These are phyloP conservation scores for Sericinus montela DNA, from an alignment of 2,888 invertebrate species.

Conservation along the genomic window DNA sequence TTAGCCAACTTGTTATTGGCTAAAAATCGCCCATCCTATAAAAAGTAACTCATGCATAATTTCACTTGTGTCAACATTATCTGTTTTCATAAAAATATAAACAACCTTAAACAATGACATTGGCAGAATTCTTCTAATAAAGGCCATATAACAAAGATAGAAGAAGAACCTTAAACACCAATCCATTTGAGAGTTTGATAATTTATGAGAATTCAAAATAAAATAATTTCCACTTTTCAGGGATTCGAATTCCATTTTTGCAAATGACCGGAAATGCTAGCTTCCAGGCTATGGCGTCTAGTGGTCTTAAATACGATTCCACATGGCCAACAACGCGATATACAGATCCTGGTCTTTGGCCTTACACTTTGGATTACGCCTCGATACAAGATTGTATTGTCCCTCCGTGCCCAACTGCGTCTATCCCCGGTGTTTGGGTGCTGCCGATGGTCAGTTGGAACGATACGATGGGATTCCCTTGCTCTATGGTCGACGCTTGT, in stretches of 20 bases:
- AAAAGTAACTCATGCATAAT: no score
- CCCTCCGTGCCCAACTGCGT: conserved; percentile 75
- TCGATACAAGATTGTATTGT: conserved; percentile 76
- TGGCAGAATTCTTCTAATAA: no score
- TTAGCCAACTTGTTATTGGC: no score
- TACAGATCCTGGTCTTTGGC: conserved; percentile 76
- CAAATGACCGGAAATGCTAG: conserved; percentile 77
- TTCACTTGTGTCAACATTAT: no score
- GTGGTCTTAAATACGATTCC: conserved; percentile 78
- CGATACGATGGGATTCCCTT: conserved; percentile 60
- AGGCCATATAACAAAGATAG: no score
- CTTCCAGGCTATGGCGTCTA: conserved; percentile 72
- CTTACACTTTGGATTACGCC: conserved; percentile 82
- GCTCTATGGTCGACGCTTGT: conserved; percentile 80
- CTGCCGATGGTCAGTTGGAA: conserved; percentile 80
- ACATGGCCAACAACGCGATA: conserved; percentile 75
- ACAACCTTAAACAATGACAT: no score
- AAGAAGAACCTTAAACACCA: no score
- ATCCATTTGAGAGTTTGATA: no score
- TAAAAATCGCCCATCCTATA: no score
- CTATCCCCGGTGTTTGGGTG: conserved; percentile 81
- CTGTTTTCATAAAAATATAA: no score
- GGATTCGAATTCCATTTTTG: conserved; percentile 75
- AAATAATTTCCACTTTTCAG: conserved; percentile 30
- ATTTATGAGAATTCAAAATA: no score